Conservation (phyloP, 1,140 invertebrate species). For the Colletes gigas region DNA sequence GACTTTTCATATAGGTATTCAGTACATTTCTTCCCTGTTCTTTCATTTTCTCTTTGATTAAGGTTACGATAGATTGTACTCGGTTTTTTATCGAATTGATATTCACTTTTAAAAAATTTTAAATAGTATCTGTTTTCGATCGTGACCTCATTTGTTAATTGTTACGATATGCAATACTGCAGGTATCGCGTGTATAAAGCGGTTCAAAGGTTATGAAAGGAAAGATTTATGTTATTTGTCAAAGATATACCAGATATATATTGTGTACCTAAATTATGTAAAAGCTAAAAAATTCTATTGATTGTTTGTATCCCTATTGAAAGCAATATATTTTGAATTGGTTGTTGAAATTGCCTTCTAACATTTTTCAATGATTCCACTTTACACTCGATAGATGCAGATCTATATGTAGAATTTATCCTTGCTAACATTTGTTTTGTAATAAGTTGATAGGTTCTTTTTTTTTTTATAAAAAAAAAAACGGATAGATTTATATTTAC, state of each 20-base stretch:
- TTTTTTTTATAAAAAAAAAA: conserved; percentile 67
- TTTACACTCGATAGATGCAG: conserved; percentile 68
- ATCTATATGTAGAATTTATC: conserved; percentile 34
- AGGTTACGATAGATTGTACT: conserved; percentile 24
- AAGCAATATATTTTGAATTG: conserved; percentile 1
- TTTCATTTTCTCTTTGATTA: conserved; percentile 12
- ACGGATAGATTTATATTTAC: conserved; percentile 77
- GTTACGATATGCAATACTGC: conserved; percentile 35
- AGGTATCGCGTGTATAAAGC: conserved; percentile 52
- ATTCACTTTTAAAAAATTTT: conserved; percentile 24
- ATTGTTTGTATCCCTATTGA: not conserved
- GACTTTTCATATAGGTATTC: conserved; percentile 9
- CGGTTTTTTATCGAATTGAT: conserved; percentile 1
- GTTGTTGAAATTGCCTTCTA: not conserved
- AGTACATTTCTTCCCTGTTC: conserved; percentile 23
- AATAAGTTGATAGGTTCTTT: conserved; percentile 47
- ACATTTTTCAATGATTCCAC: conserved; percentile 4
- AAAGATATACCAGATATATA: not conserved
- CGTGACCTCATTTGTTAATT: conserved; percentile 11
- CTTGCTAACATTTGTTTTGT: conserved; percentile 34
- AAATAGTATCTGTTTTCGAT: conserved; percentile 7
- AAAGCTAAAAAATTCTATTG: too few species aligned
- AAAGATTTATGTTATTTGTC: not conserved
- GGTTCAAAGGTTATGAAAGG: not conserved
- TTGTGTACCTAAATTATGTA: not conserved